These are phyloP conservation scores for Tetheella fluctuosa DNA, from an alignment of 2,888 invertebrate species.

Conservation along the genomic window DNA sequence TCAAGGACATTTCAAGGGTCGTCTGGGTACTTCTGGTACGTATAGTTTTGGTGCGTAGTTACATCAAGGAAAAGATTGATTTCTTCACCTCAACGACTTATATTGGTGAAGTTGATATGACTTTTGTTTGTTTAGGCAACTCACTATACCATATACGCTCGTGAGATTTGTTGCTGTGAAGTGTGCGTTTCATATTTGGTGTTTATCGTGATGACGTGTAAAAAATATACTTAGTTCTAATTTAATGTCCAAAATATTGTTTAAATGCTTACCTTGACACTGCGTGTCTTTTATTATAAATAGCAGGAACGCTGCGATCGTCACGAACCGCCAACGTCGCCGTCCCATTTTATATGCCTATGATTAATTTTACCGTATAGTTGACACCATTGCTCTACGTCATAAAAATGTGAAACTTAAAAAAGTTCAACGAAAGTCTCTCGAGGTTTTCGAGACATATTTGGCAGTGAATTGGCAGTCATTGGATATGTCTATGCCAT, in stretches of 20 bases:
- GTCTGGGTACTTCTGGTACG: not conserved
- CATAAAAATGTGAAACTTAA: slow-evolving; percentile 44
- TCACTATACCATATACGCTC: not conserved
- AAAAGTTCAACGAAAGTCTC: slow-evolving; percentile 50
- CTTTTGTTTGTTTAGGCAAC: not conserved
- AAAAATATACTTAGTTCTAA: not conserved
- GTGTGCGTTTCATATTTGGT: not conserved
- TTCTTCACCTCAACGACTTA: slow-evolving; percentile 1
- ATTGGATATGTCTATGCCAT: slow-evolving; percentile 57
- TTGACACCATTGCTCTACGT: slow-evolving; percentile 52
- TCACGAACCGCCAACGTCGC: slow-evolving; percentile 76
- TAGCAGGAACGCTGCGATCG: slow-evolving; percentile 73
- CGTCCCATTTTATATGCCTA: slow-evolving; percentile 67
- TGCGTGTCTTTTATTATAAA: slow-evolving; percentile 70
- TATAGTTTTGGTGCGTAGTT: not conserved
- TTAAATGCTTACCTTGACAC: slow-evolving; percentile 71
- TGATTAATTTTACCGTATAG: slow-evolving; percentile 72
- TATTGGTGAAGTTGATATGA: not conserved
- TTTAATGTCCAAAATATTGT: not conserved
- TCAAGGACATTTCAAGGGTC: slow-evolving; percentile 7
- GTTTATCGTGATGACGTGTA: not conserved
- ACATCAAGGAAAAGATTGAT: not conserved
- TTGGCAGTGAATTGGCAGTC: slow-evolving; percentile 52
- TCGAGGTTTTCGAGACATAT: slow-evolving; percentile 50
- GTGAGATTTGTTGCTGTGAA: too few species aligned